phyloP scores from a whole-genome alignment of 2,113 vertebrate genomes.

The Egretta garzetta region DNA sequence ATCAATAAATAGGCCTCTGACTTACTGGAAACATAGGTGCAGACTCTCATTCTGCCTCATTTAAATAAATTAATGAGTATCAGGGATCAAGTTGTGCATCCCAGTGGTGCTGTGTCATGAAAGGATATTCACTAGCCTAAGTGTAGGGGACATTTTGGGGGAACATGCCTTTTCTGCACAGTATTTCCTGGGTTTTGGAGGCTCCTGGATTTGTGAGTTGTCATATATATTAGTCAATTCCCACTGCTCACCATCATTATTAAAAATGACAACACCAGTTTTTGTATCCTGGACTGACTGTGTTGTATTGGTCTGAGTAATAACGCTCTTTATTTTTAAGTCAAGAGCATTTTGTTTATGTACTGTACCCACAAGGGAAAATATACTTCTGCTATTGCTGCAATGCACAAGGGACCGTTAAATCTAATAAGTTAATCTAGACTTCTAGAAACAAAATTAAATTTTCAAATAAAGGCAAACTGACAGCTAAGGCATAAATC shows the following conservation, averaged over 20 bases:
- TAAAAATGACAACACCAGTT: background rate
- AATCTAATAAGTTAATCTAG: slow-evolving; percentile 81
- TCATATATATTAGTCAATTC: slow-evolving; percentile 17
- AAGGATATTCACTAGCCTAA: background rate
- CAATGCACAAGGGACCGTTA: slow-evolving; percentile 58
- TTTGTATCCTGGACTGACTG: background rate
- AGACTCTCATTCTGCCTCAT: background rate
- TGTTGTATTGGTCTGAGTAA: background rate
- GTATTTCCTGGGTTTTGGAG: background rate
- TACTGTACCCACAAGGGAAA: background rate
- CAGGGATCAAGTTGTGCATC: background rate
- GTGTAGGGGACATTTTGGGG: background rate
- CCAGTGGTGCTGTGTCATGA: background rate
- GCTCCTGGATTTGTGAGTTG: background rate
- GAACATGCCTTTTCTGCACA: background rate
- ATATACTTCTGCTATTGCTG: slow-evolving; percentile 32
- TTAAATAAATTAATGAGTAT: background rate
- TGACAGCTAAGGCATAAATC: slow-evolving; percentile 80
- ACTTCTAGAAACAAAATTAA: slow-evolving; percentile 80
- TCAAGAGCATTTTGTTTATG: slow-evolving; percentile 45
- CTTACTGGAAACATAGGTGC: background rate
- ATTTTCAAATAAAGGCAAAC: slow-evolving; percentile 78
- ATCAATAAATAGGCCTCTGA: background rate
- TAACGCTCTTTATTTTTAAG: background rate
- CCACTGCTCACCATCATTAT: background rate